Base-by-base conservation (phyloP, 64 coral and sea anemone species). In the Hydrozoanthus tunicans region DNA sequence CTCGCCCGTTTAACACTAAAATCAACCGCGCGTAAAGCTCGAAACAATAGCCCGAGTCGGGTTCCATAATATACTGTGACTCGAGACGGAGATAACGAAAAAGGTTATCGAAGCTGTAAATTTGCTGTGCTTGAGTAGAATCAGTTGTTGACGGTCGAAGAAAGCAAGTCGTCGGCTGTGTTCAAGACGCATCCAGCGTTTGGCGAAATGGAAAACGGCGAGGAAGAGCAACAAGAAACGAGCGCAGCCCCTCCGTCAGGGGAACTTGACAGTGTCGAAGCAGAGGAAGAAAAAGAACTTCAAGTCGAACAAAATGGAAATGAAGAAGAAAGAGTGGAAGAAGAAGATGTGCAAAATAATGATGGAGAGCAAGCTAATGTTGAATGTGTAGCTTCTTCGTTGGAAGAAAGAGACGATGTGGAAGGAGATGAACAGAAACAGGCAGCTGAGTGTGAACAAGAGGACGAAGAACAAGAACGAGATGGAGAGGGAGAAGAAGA, bases 41-140 rank as follows among this genome's bases (percentile, higher is more conserved):
- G 67, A 88, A 88, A 88, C 84, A 88, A 88, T 88, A 88, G 53
- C 6, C 7, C 20, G 68, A n/a, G 72, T 74, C 65, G 68, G 66
- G 59, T 73, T 86, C 67, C 66, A 3, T 83, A 83, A 66, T 66
- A 66, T 17, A 66, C 17, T 14, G 51, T 73, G 68, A 74, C 52
- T 75, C 61, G 8, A 88, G 26, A 15, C 60, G 17, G 59, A 72
- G 32, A 43, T 43, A 43, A 43, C n/a, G 69, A 51, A 51, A 59
- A 27, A 14, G 27, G 62, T 74, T 72, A 59, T 73, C 9, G 68
- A 74, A 72, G 24, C 55, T 74, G 84, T 43, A 82, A 10, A 52
- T 65, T 65, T 12, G 80, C 60, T 82, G 61, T 82, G 80, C 80
- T 82, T 82, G 80, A 82, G 80, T 82, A 82, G 58, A 14, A 14